Percentiles rank a stretch among this genome's conserved stretches.
phyloP scores from a whole-genome alignment of 2,113 vertebrate genomes.

The Helogale parvula region DNA sequence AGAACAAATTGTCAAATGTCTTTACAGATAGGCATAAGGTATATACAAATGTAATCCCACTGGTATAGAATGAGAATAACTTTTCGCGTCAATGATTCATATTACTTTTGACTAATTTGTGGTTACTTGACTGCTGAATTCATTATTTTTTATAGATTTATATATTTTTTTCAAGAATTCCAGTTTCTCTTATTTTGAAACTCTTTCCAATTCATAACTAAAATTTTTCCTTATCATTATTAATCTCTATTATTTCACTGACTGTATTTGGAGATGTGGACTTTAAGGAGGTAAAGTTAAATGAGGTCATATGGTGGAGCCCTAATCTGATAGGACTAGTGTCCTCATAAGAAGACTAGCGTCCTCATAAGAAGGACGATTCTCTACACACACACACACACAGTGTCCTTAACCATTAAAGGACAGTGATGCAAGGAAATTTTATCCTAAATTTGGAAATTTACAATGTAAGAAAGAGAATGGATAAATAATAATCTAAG shows the following conservation, averaged over 20 bases:
- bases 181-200: background rate
- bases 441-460: background rate
- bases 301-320: background rate
- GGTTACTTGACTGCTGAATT: background rate
- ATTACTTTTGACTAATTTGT: background rate
- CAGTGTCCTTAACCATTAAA: background rate
- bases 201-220: background rate
- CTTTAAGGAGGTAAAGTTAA: background rate
- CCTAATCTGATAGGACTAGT: background rate
- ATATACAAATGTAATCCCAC: background rate
- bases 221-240: background rate
- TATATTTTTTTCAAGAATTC: background rate
- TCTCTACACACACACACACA: background rate
- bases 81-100: background rate
- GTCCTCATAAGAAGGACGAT: background rate
- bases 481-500: background rate
- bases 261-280: background rate
- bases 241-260: background rate
- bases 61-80: background rate
- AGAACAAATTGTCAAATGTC: background rate
- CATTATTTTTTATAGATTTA: background rate
- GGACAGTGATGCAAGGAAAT: background rate
- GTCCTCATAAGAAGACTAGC: background rate
- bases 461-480: background rate
- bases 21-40: background rate